Conservation (phyloP, 2,113 vertebrate genomes). For the Mesoclemmys tuberculata region DNA sequence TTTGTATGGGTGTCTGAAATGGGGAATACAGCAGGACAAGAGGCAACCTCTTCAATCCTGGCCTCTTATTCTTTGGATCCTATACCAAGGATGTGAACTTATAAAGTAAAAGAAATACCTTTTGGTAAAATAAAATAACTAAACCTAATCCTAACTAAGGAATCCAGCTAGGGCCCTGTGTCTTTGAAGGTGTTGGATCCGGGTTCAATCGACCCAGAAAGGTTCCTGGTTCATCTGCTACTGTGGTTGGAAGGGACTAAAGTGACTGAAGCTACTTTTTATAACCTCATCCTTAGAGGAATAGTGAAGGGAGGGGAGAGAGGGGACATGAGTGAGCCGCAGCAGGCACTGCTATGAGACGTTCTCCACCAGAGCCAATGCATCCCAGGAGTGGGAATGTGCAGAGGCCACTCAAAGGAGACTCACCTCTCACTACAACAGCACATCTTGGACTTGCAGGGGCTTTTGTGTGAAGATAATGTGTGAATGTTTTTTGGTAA, state of each 20-base stretch:
- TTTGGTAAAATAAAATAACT: background rate
- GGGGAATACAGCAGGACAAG: too few species aligned
- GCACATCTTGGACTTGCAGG: background rate
- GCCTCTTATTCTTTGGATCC: background rate
- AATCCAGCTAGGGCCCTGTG: background rate
- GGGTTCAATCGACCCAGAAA: background rate
- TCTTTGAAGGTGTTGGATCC: background rate
- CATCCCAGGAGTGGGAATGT: background rate
- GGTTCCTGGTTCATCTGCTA: background rate
- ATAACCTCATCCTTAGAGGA: background rate
- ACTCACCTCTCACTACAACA: background rate
- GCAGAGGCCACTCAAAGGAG: accelerated
- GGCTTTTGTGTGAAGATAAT: accelerated
- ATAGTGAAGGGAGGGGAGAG: background rate
- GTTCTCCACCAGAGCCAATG: background rate
- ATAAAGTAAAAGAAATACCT: background rate
- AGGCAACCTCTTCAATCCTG: too few species aligned
- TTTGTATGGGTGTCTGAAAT: background rate
- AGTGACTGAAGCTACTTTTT: background rate
- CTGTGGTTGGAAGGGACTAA: accelerated
- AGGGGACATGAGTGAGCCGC: background rate
- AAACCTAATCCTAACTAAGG: background rate
- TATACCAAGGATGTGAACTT: background rate
- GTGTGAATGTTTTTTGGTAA: background rate
- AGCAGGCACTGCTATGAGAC: background rate